Evolutionary conservation across 2,797 vertebrate species (phyloP), one percentile per base, ranked within the genome.

Genomic region (Cirrhinus molitorella): DNA sequence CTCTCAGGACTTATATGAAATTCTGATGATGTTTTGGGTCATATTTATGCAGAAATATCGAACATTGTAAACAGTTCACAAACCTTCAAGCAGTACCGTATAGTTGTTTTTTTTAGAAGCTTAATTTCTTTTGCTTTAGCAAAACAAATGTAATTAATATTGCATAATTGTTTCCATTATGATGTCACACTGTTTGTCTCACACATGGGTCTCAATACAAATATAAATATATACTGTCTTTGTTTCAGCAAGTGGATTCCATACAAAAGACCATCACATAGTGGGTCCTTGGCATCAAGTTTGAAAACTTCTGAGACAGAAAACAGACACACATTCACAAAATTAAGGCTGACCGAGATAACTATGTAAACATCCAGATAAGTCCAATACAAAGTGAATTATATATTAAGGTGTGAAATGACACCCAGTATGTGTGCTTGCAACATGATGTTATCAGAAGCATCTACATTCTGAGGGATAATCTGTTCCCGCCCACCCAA

Each of bases 381-480:
- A 19, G 11, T 16, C 23, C 19, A 61, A 70, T 70, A 25, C 37
- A 17, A 45, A 57, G 37, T 21, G 4, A 61, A 81, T 49, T 59
- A 40, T 61, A 28, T 17, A 59, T 25, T 37, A 49, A 34, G 28
- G 25, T 63, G 19, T 61, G 19, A 59, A 21, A 49, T 37, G 55
- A 73, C 28, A 51, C 70, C 40, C 13, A 31, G 25, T 28, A 51
- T 66, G 31, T 25, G 19, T 63, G 28, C 75, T 47, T 72, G 68
- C 47, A 40, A 21, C 51, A 28, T 11, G 11, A 9, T 49, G 4
- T 65, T 74, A 81, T 81, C 45, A 14, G 45, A 59, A 81, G 25
- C 70, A 81, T 65, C 70, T 73, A 65, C 40, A 61, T 45, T 47
- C 55, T 65, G 80, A 81, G 31, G 80, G 28, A 53, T 83, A 66